A percentile compares a stretch with the other conserved stretches of the same genome.
These are phyloP conservation scores for Echinops telfairi DNA, from an alignment of 2,113 vertebrate genomes.

Conservation along the genomic window DNA sequence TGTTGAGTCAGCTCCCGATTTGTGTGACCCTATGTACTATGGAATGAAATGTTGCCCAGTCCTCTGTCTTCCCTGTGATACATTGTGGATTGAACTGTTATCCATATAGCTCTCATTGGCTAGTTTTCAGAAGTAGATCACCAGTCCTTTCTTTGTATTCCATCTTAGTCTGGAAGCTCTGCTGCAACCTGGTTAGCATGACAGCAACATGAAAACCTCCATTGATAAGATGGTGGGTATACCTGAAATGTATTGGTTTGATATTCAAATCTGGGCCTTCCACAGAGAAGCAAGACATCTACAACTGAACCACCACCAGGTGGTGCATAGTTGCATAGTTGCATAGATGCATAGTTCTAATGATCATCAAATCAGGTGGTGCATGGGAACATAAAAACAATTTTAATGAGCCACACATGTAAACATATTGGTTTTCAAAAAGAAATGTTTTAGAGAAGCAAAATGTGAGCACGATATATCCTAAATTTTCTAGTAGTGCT, in stretches of 20 bases:
- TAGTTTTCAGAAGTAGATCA: neutral
- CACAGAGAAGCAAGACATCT: neutral
- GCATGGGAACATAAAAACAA: neutral
- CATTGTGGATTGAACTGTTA: neutral
- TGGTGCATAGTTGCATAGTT: too few species aligned
- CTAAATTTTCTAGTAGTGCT: slow-evolving; percentile 16
- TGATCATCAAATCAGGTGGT: neutral
- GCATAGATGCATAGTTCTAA: neutral
- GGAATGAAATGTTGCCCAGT: neutral
- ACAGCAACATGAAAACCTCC: neutral
- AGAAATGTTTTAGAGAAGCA: neutral
- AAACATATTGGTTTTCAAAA: neutral
- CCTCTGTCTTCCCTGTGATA: neutral
- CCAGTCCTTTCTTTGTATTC: neutral
- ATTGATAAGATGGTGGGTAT: neutral
- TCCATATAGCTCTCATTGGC: neutral
- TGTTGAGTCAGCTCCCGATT: neutral
- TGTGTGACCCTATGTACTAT: too few species aligned
- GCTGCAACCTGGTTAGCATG: neutral
- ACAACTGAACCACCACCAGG: neutral
- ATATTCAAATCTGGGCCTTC: neutral
- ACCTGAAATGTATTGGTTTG: neutral
- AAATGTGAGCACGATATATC: neutral
- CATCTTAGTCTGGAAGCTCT: neutral
- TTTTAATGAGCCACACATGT: neutral